Conservation (phyloP, 2,797 vertebrate genomes). For the Coracias cyanogaster region DNA sequence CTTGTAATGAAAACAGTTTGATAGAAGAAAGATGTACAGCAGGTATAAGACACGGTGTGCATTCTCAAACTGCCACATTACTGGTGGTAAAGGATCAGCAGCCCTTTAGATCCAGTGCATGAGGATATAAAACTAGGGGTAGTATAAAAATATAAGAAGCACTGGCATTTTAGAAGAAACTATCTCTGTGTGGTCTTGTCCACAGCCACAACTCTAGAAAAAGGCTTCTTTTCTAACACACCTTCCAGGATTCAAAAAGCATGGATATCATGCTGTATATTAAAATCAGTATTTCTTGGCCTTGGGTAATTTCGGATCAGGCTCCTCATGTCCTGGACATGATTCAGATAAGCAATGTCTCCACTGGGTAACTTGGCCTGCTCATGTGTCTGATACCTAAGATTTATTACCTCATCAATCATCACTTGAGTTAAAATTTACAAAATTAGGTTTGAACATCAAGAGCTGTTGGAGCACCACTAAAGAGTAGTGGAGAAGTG, state of each 20-base stretch:
- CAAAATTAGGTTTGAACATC: constrained; percentile 1
- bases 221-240: not conserved
- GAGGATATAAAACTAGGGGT: not conserved
- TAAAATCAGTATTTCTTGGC: constrained; percentile 19
- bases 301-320: not conserved
- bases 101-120: not conserved
- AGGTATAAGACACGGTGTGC: not conserved
- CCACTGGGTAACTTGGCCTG: constrained; percentile 15
- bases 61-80: not conserved
- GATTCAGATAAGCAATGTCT: constrained; percentile 47
- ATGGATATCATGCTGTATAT: not conserved
- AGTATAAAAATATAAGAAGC: not conserved
- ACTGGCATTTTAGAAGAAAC: not conserved
- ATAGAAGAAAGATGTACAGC: not conserved
- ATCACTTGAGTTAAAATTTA: not conserved
- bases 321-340: not conserved
- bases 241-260: not conserved
- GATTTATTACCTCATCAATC: not conserved
- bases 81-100: not conserved
- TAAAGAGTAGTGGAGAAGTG: not conserved
- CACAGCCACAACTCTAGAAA: not conserved
- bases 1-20: not conserved
- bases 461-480: not conserved
- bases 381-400: not conserved
- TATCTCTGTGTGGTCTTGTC: not conserved